phyloP scores from a whole-genome alignment of 2,113 vertebrate genomes.

The Syrrhaptes paradoxus region DNA sequence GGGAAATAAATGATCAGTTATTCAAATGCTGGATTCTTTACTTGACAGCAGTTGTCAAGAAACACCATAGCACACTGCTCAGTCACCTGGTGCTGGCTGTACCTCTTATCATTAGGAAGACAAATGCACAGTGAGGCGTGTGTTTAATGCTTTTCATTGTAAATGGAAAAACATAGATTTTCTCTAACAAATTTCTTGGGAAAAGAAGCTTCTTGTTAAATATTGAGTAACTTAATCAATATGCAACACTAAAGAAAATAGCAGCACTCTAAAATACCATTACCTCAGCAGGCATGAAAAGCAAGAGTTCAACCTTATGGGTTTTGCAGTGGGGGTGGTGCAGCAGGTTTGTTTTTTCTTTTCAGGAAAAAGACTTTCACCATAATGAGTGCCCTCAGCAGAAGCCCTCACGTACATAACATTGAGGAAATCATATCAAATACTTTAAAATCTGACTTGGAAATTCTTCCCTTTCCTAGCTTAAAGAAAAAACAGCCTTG shows the following conservation, averaged over 20 bases:
- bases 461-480: background rate
- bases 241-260: background rate
- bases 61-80: background rate
- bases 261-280: background rate
- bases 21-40: background rate
- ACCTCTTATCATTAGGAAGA: background rate
- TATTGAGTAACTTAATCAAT: conserved; percentile 36
- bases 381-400: background rate
- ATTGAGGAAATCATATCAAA: background rate
- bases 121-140: background rate
- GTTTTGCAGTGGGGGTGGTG: background rate
- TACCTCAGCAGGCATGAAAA: conserved; percentile 4
- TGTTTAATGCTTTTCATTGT: background rate
- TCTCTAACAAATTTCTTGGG: background rate
- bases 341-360: background rate
- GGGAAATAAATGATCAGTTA: background rate
- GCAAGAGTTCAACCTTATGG: background rate
- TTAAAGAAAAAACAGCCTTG: background rate
- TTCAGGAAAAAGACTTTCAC: background rate
- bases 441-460: background rate
- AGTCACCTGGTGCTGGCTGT: background rate
- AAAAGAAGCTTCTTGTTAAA: conserved; percentile 23
- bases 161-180: conserved; percentile 3
- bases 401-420: background rate
- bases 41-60: background rate